Conservation (phyloP, 2,113 vertebrate genomes). For the Hippocampus abdominalis region DNA sequence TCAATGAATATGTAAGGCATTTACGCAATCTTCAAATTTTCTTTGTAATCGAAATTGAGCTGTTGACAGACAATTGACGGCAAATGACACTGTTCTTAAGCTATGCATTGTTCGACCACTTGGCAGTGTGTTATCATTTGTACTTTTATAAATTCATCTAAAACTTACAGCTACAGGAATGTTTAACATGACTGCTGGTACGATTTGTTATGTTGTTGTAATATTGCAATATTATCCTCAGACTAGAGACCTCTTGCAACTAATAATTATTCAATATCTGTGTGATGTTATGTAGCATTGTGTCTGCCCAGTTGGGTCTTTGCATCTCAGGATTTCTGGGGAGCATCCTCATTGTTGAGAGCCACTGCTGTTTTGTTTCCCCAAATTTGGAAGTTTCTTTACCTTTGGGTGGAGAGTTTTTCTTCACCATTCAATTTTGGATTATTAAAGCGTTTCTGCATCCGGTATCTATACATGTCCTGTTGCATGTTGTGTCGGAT, state of each 20-base stretch:
- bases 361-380: neutral
- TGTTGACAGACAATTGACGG: slow-evolving; percentile 18
- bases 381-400: neutral
- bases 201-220: slow-evolving; percentile 2
- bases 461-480: neutral
- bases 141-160: neutral
- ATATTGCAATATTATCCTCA: slow-evolving; percentile 12
- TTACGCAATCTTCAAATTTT: slow-evolving; percentile 22
- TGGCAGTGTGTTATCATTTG: neutral
- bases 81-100: slow-evolving; percentile 1
- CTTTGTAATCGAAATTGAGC: slow-evolving; percentile 24
- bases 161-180: neutral
- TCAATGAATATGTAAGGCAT: slow-evolving; percentile 17
- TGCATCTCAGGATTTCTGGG: slow-evolving; percentile 7
- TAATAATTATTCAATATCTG: slow-evolving; percentile 11
- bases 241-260: slow-evolving; percentile 8
- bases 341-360: neutral
- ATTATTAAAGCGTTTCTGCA: neutral
- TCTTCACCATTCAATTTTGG: no score
- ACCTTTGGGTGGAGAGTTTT: neutral
- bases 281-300: slow-evolving; percentile 27
- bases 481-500: neutral
- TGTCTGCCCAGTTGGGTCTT: slow-evolving; percentile 19
- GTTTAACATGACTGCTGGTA: slow-evolving; percentile 7
- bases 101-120: slow-evolving; percentile 4